phyloP scores from a whole-genome alignment of 2,113 vertebrate species.

The Micronycteris hirsuta region DNA sequence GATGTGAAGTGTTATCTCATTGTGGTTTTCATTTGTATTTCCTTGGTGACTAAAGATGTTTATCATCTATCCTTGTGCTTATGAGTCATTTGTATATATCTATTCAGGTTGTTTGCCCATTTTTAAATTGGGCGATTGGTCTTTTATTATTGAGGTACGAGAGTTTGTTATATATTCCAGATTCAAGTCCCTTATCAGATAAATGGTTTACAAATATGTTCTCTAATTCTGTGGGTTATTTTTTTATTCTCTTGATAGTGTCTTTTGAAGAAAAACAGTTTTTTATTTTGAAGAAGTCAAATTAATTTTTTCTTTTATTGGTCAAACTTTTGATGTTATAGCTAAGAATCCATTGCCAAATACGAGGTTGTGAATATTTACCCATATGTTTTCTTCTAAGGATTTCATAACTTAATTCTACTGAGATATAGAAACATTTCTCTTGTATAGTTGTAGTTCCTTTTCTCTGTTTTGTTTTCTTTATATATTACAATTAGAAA shows the following conservation, averaged over 20 bases:
- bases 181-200: not conserved
- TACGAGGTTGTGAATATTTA: not conserved
- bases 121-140: not conserved
- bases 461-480: not conserved
- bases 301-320: not conserved
- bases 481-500: not conserved
- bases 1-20: not conserved
- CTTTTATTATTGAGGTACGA: not conserved
- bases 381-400: not conserved
- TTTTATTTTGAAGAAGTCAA: not conserved
- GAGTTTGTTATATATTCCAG: not conserved
- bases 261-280: not conserved
- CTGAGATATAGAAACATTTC: not conserved
- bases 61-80: not conserved
- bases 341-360: not conserved
- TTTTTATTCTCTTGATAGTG: not conserved
- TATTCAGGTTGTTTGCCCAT: not conserved
- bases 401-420: conserved; percentile 29
- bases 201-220: conserved; percentile 5
- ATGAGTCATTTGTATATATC: not conserved
- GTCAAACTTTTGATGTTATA: not conserved
- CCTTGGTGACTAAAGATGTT: not conserved
- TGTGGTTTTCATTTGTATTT: not conserved
- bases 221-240: not conserved
- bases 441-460: not conserved